Conservation (phyloP, 1,140 invertebrate genomes). For the Drosophila chauvacae region DNA sequence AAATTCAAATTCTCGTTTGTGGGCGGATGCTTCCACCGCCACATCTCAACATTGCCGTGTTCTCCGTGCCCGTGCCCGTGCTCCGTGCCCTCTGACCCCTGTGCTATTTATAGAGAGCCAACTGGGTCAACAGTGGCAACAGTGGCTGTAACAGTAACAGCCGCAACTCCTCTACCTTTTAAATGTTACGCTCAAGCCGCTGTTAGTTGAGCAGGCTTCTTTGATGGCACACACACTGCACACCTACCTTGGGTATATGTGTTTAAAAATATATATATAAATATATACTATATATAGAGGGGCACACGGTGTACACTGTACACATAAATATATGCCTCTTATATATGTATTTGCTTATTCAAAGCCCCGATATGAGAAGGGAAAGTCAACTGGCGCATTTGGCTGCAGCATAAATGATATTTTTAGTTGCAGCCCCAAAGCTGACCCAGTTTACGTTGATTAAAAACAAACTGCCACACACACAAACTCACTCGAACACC, state of each 20-base stretch:
- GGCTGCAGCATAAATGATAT: constrained; percentile 78
- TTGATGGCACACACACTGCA: constrained; percentile 2
- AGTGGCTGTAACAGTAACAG: constrained; percentile 46
- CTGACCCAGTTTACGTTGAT: constrained; percentile 80
- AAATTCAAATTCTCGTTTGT: constrained; percentile 37
- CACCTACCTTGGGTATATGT: neutral
- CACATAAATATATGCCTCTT: constrained; percentile 30
- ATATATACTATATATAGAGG: neutral
- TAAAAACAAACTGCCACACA: constrained; percentile 79
- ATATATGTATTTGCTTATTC: constrained; percentile 45
- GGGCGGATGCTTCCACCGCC: neutral
- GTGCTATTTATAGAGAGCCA: constrained; percentile 69
- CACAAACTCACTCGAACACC: constrained; percentile 23
- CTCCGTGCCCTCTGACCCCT: constrained; percentile 30
- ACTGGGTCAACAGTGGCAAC: constrained; percentile 70
- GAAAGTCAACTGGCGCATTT: constrained; percentile 65
- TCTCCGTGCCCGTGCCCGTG: constrained; percentile 4
- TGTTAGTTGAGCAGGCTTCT: constrained; percentile 27
- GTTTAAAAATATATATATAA: constrained; percentile 1
- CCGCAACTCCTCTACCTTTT: constrained; percentile 41
- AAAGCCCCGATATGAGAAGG: constrained; percentile 44
- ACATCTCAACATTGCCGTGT: neutral
- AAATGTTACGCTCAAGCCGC: constrained; percentile 51
- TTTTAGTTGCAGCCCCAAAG: constrained; percentile 79
- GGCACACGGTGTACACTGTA: neutral